Conservation (phyloP, 2,888 invertebrate genomes). For the Gari tellinella region DNA sequence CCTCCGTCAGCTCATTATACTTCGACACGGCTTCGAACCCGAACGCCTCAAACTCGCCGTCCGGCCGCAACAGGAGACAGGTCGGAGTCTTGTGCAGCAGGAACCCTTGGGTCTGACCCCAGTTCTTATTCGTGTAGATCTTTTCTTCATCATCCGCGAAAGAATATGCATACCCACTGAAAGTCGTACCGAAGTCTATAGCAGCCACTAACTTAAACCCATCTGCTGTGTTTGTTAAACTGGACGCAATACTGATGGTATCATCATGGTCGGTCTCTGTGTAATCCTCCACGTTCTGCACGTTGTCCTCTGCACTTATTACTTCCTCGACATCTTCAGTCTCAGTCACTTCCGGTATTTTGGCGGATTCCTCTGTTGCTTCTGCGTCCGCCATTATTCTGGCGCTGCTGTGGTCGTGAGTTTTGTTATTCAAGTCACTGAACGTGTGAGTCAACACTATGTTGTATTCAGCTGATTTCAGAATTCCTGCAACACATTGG, state of each 20-base stretch:
- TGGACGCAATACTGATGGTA: slow-evolving; percentile 32
- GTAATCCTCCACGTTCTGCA: slow-evolving; percentile 10
- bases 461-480: too few relatives aligned
- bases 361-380: not conserved
- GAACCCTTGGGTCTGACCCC: slow-evolving; percentile 80
- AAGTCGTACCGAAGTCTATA: slow-evolving; percentile 80
- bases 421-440: too few relatives aligned
- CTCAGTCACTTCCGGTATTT: not conserved
- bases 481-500: too few relatives aligned
- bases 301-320: not conserved
- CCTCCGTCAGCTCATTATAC: slow-evolving; percentile 77
- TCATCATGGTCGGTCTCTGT: slow-evolving; percentile 27
- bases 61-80: slow-evolving; percentile 75
- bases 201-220: slow-evolving; percentile 77
- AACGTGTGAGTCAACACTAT: too few relatives aligned
- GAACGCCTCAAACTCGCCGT: slow-evolving; percentile 77
- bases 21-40: slow-evolving; percentile 79
- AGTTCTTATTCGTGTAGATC: slow-evolving; percentile 79
- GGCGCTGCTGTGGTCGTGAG: not conserved
- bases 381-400: slow-evolving; percentile 17
- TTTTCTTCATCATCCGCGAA: slow-evolving; percentile 74
- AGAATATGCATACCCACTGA: slow-evolving; percentile 80
- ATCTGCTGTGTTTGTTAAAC: slow-evolving; percentile 51
- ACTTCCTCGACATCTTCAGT: slow-evolving; percentile 1
- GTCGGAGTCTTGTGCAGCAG: slow-evolving; percentile 80